These are phyloP conservation scores for Umimayanthus chanpuru DNA, from an alignment of 92 coral and sea anemone species.

Conservation along the genomic window DNA sequence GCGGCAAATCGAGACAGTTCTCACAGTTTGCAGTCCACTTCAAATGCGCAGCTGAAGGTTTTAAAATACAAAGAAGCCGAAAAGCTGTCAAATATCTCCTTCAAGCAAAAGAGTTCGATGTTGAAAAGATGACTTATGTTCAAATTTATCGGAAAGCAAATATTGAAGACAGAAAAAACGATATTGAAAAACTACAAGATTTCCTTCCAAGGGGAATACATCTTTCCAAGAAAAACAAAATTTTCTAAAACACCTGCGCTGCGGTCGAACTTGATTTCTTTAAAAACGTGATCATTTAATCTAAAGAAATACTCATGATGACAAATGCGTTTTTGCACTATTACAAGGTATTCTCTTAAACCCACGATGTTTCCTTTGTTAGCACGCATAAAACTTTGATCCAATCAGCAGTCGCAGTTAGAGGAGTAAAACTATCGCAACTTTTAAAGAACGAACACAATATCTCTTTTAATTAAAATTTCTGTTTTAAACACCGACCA, in stretches of 20 bases:
- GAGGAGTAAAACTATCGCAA: neutral
- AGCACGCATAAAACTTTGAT: neutral
- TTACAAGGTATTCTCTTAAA: neutral
- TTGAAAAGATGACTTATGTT: neutral
- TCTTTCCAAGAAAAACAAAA: too few relatives aligned
- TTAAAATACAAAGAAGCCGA: constrained; percentile 1
- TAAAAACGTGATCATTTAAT: neutral
- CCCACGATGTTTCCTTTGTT: neutral
- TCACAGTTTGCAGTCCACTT: neutral
- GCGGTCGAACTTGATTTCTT: neutral
- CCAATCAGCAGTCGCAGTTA: neutral
- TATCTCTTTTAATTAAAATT: neutral
- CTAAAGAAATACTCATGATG: neutral
- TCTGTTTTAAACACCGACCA: neutral
- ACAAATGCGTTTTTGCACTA: too few relatives aligned
- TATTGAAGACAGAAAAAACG: neutral
- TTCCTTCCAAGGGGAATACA: neutral
- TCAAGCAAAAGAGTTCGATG: constrained; percentile 6
- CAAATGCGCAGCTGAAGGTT: constrained; percentile 18
- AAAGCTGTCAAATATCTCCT: constrained; percentile 11
- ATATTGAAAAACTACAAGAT: neutral
- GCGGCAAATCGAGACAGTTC: neutral
- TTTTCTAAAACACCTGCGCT: neutral
- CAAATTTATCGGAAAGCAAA: constrained; percentile 17
- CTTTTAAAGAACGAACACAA: neutral